Conservation (phyloP, 2,113 vertebrate genomes). For the Falcunculus frontatus region DNA sequence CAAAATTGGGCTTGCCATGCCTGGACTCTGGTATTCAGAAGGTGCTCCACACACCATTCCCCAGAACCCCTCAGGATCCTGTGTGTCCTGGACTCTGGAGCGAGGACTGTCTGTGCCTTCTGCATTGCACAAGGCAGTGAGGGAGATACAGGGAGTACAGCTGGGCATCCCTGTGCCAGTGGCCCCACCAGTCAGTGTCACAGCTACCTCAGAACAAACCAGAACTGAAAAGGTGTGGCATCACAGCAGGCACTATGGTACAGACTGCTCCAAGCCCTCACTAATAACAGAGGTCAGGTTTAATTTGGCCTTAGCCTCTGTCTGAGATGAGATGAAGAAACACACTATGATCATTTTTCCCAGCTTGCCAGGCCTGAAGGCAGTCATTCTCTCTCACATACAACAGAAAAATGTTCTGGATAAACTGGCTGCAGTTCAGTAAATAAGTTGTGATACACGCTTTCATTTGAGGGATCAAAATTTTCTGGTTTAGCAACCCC, state of each 20-base stretch:
- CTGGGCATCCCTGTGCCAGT: not conserved
- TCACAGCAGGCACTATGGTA: not conserved
- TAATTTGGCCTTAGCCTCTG: not conserved
- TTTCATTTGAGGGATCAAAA: not conserved
- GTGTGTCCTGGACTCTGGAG: fast-evolving
- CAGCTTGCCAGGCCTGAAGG: not conserved
- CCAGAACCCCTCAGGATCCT: not conserved
- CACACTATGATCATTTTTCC: not conserved
- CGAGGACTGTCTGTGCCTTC: not conserved
- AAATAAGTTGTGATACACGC: not conserved
- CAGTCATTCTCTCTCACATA: not conserved
- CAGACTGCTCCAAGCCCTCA: not conserved
- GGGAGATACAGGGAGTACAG: fast-evolving
- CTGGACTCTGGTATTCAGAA: not conserved
- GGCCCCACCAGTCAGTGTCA: not conserved
- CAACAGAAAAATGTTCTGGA: not conserved
- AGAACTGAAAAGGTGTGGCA: not conserved
- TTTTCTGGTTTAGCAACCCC: not conserved
- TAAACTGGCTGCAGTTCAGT: not conserved
- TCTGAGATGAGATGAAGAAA: not conserved
- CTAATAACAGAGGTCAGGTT: not conserved
- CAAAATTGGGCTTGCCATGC: not conserved
- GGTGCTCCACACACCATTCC: not conserved
- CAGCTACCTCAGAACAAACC: not conserved
- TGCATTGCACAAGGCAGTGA: not conserved